Percentiles rank a stretch among this genome's conserved stretches.
phyloP scores from a whole-genome alignment of 2,113 vertebrate species.

The Pluvianellus socialis region DNA sequence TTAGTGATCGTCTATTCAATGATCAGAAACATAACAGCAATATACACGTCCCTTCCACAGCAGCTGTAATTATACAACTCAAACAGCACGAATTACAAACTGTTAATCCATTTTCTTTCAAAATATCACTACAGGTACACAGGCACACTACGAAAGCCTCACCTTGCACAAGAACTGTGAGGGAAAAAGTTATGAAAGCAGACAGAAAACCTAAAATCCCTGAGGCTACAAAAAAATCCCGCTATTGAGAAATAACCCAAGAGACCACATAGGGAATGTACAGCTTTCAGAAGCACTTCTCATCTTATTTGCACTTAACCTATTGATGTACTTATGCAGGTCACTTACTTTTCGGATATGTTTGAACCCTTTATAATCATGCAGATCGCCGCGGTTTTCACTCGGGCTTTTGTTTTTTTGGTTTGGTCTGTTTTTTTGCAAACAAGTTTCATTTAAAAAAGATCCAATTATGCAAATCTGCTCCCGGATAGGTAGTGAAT shows the following conservation, averaged over 20 bases:
- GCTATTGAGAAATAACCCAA: slow-evolving; percentile 84
- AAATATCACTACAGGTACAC: slow-evolving; percentile 74
- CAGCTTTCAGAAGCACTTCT: slow-evolving; percentile 85
- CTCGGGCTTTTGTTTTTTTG: slow-evolving; percentile 61
- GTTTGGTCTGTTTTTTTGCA: slow-evolving; percentile 63
- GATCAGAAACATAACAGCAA: slow-evolving; percentile 28
- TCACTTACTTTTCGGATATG: slow-evolving; percentile 79
- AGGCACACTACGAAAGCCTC: slow-evolving; percentile 75
- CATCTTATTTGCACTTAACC: slow-evolving; percentile 85
- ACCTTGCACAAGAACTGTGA: slow-evolving; percentile 82
- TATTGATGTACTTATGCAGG: slow-evolving; percentile 81
- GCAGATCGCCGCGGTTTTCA: slow-evolving; percentile 76
- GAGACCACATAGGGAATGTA: slow-evolving; percentile 86
- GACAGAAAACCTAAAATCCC: slow-evolving; percentile 84
- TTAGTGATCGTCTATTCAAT: slow-evolving; percentile 12
- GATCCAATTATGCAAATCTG: slow-evolving; percentile 97
- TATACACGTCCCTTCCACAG: neutral
- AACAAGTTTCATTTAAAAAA: slow-evolving; percentile 90
- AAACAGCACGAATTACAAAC: slow-evolving; percentile 66
- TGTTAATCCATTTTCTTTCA: slow-evolving; percentile 77
- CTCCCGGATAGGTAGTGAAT: slow-evolving; percentile 88
- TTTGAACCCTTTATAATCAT: slow-evolving; percentile 76
- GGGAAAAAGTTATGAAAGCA: slow-evolving; percentile 74
- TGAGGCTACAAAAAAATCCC: slow-evolving; percentile 82
- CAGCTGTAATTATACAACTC: slow-evolving; percentile 29